A percentile compares a stretch with the other conserved stretches of the same genome.
These are phyloP conservation scores for Cephalopterus ornatus DNA, from an alignment of 2,113 vertebrate genomes.

Conservation along the genomic window DNA sequence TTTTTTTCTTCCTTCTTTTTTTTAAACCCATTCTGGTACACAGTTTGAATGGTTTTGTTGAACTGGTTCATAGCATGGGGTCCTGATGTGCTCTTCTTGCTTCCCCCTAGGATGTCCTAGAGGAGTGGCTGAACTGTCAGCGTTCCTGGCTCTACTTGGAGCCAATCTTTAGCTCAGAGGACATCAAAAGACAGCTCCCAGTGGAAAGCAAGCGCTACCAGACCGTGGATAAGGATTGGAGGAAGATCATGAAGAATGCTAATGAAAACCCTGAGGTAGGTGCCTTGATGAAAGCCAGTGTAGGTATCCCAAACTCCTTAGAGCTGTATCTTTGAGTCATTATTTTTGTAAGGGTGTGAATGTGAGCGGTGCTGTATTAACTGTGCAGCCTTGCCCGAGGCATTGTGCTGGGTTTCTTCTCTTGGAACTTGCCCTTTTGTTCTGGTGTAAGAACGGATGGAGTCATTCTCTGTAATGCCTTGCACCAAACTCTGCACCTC, in stretches of 20 bases:
- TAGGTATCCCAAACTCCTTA: neutral
- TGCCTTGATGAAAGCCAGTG: neutral
- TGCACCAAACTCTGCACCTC: neutral
- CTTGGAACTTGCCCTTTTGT: neutral
- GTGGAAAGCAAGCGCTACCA: conserved; percentile 84
- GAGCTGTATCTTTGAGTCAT: neutral
- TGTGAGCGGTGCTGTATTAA: neutral
- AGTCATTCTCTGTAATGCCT: neutral
- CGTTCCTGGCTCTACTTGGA: conserved; percentile 90
- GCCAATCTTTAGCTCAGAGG: conserved; percentile 91
- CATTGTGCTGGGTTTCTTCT: neutral
- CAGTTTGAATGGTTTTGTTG: neutral
- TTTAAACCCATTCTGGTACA: neutral
- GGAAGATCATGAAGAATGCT: conserved; percentile 82
- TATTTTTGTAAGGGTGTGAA: neutral
- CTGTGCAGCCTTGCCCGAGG: neutral
- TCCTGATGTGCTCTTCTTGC: neutral
- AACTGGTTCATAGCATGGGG: neutral
- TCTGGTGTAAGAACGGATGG: neutral
- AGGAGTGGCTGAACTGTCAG: conserved; percentile 91
- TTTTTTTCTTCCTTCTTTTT: neutral
- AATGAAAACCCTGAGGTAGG: conserved; percentile 80
- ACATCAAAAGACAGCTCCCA: conserved; percentile 87
- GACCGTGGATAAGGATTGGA: conserved; percentile 84
- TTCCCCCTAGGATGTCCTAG: conserved; percentile 83